Evolutionary conservation across 2,113 vertebrate species (phyloP).

Genomic region (Hemibagrus wyckioides): DNA sequence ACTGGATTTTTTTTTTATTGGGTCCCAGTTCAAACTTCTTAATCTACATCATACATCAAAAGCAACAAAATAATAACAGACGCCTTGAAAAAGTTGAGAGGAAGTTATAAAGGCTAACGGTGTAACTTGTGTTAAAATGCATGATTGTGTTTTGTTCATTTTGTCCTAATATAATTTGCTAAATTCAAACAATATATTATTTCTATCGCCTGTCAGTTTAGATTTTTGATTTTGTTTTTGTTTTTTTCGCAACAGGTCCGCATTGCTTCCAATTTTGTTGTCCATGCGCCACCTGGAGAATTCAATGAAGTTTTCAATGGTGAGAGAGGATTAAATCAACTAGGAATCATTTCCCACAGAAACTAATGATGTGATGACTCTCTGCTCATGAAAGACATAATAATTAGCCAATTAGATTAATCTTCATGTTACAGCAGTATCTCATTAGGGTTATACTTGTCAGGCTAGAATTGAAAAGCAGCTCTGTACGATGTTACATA

Average conservation of each 20-base stretch:
- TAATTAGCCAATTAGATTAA: neutral
- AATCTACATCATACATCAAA: neutral
- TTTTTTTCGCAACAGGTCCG: constrained; percentile 74
- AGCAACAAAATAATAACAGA: neutral
- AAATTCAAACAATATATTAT: neutral
- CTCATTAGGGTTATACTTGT: neutral
- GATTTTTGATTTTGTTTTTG: neutral
- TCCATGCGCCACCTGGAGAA: constrained; percentile 92
- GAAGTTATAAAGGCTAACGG: neutral
- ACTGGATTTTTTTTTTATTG: neutral
- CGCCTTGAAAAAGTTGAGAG: neutral
- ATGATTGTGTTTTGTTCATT: neutral
- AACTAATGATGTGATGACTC: neutral
- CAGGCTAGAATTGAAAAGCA: neutral
- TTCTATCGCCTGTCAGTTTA: neutral
- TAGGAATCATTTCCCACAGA: neutral
- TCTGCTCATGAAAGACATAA: neutral
- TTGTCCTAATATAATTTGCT: neutral
- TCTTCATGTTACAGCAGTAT: neutral
- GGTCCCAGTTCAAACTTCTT: neutral
- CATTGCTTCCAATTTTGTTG: constrained; percentile 91
- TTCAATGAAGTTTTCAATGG: constrained; percentile 98
- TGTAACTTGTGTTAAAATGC: neutral
- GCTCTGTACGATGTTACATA: neutral
- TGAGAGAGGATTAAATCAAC: constrained; percentile 60